Evolutionary conservation across 2,113 vertebrate species (phyloP), one percentile per base, ranked within the genome.

Genomic region (Albula glossodonta): DNA sequence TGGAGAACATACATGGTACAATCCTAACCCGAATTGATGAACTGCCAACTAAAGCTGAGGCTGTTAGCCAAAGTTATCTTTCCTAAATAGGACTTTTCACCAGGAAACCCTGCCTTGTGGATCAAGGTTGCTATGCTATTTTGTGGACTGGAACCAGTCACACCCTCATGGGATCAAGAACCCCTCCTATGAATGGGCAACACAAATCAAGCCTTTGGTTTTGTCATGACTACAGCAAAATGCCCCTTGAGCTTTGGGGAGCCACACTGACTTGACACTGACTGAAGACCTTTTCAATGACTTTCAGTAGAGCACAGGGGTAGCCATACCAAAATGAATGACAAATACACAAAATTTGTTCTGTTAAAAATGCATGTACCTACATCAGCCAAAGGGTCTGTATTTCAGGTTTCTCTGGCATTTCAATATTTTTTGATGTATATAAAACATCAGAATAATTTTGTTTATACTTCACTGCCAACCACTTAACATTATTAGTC

Each of bases 191-290:
- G 80, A 87, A 56, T 70, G 79, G 82, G 60, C 66, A 56, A 88
- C 87, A 88, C 85, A 84, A 63, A 80, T 82, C 78, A 84, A 86
- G 86, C 84, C 86, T 88, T 86, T 88, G 87, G 66, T 80, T 81
- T 80, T 87, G 83, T 87, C 88, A 85, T 51, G 88, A 80, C 85
- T 63, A 22, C 6, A 25, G 70, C 7, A 52, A 57, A 56, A 84
- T 81, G 31, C 25, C 13, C 56, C 48, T 25, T 80, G 22, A 53
- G 31, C 57, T 81, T 82, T 78, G 19, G 74, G 41, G 22, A 48
- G 13, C 81, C 48, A 41, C 31, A 10, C 22, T 5, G 48, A 50
- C n/a, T 12, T n/a, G 51, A 78, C n/a, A 41, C 25, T 15, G 5
- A 78, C 51, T 78, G 63, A 22, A n/a, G n/a, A n/a, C 2, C 63